Evolutionary conservation across 2,888 invertebrate genomes (phyloP), one percentile per base, ranked within the genome.

Genomic region (Heliconius sara): DNA sequence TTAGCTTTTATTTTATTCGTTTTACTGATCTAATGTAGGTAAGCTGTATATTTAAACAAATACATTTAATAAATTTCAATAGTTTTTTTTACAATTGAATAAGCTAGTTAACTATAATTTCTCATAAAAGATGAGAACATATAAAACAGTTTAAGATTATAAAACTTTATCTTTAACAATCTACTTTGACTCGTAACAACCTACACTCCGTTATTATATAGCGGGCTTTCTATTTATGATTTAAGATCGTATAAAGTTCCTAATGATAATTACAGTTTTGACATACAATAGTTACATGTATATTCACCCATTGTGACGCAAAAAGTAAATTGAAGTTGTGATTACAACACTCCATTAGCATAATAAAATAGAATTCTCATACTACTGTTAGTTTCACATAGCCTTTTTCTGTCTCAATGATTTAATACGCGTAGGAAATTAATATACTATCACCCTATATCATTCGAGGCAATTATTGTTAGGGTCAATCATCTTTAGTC

Each of bases 281-380:
- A 86, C 85, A 88, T 84, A 86, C 87, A 86, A 87, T 85, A 52
- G 52, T 52, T 22, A 84, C 85, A 85, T 85, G 83, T 81, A 84
- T 83, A 87, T 86, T 86, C 84, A 87, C 86, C 86, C 85, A 87
- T 85, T 86, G 87, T 87, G 84, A 84, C 82, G 89, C 86, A 92
- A 93, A 93, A 93, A 92, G 87, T 90, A 88, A 91, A 92, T 92
- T 91, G 89, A 89, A 91, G 87, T 88, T 85, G 87, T 90, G 89
- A 91, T 90, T 89, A 91, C 85, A 87, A 85, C 82, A 86, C 86
- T 86, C 87, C 89, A 89, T 91, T 90, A 89, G 86, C 86, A 89
- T 90, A 89, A 90, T 90, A 90, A 92, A 91, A 89, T 89, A 88
- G 89, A 88, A 90, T 93, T 93, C 93, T 90, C 92, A 93, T 89